Conservation (phyloP, 2,797 vertebrate genomes). For the Pelobates cultripes region DNA sequence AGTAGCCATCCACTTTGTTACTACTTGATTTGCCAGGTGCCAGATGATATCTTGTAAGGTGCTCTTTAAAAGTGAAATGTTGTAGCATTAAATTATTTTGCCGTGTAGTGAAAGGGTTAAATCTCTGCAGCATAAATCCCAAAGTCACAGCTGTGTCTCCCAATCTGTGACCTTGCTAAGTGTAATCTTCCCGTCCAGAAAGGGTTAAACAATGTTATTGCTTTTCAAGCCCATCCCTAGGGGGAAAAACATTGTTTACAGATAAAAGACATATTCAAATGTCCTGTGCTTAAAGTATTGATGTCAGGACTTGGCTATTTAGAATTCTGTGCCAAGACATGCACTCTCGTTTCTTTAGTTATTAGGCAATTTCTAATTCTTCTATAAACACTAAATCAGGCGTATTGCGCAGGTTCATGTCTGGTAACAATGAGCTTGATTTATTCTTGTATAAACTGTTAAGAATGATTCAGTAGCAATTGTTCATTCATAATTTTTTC, state of each 20-base stretch:
- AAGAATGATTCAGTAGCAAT: too few relatives aligned
- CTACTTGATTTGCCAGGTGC: too few relatives aligned
- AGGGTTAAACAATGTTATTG: background rate
- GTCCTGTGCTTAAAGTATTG: background rate
- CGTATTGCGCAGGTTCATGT: constrained; percentile 36
- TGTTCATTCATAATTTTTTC: too few relatives aligned
- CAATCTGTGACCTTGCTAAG: too few relatives aligned
- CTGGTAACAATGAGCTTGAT: background rate
- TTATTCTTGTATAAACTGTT: background rate
- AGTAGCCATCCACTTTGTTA: too few relatives aligned
- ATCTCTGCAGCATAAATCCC: too few relatives aligned
- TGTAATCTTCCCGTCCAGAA: background rate
- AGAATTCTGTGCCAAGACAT: constrained; percentile 34
- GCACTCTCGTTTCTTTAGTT: constrained; percentile 17
- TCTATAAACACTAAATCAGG: constrained; percentile 28
- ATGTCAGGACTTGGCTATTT: constrained; percentile 1
- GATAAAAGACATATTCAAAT: constrained; percentile 36
- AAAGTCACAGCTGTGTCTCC: too few relatives aligned
- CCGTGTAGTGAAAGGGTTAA: background rate
- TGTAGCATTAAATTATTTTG: background rate
- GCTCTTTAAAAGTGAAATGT: background rate
- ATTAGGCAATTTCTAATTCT: constrained; percentile 13
- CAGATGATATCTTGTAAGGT: too few relatives aligned
- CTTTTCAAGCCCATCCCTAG: background rate
- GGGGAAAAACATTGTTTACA: constrained; percentile 16